Evolutionary conservation across 2,888 invertebrate genomes (phyloP).

Genomic region (Patella caerulea): DNA sequence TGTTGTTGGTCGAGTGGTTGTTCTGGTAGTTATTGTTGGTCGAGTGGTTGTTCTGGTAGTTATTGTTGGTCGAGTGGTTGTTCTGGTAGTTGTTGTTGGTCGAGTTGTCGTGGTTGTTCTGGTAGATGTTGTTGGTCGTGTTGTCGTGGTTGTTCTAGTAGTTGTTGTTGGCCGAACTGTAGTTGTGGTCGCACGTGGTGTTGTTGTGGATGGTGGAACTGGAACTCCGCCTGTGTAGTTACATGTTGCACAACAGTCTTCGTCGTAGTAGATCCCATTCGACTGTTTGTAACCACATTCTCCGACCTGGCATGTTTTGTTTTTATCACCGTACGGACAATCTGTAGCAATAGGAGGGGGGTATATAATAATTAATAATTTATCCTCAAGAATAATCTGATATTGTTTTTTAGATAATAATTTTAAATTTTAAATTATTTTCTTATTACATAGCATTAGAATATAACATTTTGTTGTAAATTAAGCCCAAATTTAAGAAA

Average conservation of each 20-base stretch:
- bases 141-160: not conserved
- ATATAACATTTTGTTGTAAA: no score
- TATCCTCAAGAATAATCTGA: no score
- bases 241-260: not conserved
- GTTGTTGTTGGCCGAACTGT: not conserved
- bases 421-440: no score
- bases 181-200: not conserved
- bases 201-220: not conserved
- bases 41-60: slow-evolving; percentile 12
- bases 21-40: slow-evolving; percentile 11
- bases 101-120: slow-evolving; percentile 11
- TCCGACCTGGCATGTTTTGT: not conserved
- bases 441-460: no score
- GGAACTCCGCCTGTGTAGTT: not conserved
- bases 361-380: no score
- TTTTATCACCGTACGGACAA: not conserved
- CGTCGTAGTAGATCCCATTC: not conserved
- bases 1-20: not conserved
- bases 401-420: no score
- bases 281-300: not conserved
- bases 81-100: not conserved
- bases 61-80: slow-evolving; percentile 15
- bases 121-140: not conserved
- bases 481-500: no score
- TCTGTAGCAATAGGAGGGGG: not conserved